A percentile compares a stretch with the other conserved stretches of the same genome.
Conservation (phyloP, 2,888 invertebrate genomes). For the Panorpa germanica region DNA sequence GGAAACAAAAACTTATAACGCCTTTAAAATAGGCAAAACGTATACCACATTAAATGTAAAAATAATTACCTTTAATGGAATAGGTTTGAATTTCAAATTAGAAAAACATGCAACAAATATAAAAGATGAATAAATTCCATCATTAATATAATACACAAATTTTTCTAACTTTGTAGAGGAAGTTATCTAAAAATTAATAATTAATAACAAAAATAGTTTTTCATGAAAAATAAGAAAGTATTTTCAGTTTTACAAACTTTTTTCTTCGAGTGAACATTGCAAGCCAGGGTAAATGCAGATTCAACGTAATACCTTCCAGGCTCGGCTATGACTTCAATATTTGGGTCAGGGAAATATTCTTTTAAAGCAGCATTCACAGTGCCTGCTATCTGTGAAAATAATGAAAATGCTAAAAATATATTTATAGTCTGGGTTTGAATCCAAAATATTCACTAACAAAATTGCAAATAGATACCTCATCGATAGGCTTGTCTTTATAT, state of each 20-base stretch:
- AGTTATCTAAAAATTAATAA: too few relatives aligned
- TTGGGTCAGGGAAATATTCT: slow-evolving; percentile 56
- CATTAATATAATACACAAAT: slow-evolving; percentile 99
- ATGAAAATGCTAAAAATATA: too few relatives aligned
- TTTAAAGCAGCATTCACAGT: slow-evolving; percentile 66
- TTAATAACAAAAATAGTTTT: too few relatives aligned
- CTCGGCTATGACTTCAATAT: slow-evolving; percentile 80
- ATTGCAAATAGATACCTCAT: too few relatives aligned
- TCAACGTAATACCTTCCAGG: slow-evolving; percentile 94
- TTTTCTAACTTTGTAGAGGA: too few relatives aligned
- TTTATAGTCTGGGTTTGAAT: too few relatives aligned
- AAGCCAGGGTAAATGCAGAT: slow-evolving; percentile 82
- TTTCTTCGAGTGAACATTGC: slow-evolving; percentile 74
- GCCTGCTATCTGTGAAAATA: too few relatives aligned
- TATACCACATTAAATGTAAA: neutral
- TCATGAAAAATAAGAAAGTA: too few relatives aligned
- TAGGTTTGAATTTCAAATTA: slow-evolving; percentile 48
- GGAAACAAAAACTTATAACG: neutral
- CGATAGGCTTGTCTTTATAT: slow-evolving; percentile 41
- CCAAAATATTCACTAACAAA: too few relatives aligned
- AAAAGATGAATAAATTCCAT: slow-evolving; percentile 97
- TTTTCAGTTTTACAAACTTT: too few relatives aligned
- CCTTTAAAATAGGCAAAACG: too few relatives aligned
- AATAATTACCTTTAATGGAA: slow-evolving; percentile 16
- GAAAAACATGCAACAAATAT: slow-evolving; percentile 92